A percentile compares a stretch with the other conserved stretches of the same genome.
Conservation (phyloP, 53 echinoderm and acorn worm genomes). For the Temnopleurus reevesii region DNA sequence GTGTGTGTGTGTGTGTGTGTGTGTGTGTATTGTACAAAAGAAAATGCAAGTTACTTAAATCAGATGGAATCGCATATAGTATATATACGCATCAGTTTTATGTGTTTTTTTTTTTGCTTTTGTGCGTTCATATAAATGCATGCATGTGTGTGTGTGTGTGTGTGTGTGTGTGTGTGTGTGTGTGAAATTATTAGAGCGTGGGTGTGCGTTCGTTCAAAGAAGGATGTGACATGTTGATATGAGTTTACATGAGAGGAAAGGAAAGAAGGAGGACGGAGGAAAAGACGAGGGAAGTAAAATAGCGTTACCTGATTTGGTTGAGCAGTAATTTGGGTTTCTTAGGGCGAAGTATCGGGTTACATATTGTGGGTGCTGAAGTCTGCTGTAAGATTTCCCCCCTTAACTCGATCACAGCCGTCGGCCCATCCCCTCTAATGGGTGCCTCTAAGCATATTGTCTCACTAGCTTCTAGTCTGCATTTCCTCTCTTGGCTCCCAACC, state of each 20-base stretch:
- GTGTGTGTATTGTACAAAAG: too few species aligned
- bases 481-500: constrained; percentile 51
- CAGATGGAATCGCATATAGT: too few species aligned
- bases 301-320: constrained; percentile 49
- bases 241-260: neutral
- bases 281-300: neutral
- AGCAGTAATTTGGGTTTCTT: constrained; percentile 44
- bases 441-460: constrained; percentile 48
- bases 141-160: too few species aligned
- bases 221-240: too few species aligned
- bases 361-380: constrained; percentile 37
- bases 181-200: too few species aligned
- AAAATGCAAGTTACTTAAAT: too few species aligned
- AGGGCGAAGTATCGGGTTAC: constrained; percentile 50
- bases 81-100: too few species aligned
- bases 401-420: constrained; percentile 58
- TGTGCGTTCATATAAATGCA: too few species aligned
- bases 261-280: neutral
- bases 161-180: too few species aligned
- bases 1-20: too few species aligned
- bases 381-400: constrained; percentile 38
- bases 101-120: too few species aligned
- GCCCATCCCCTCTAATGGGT: constrained; percentile 47
- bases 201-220: too few species aligned
- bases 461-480: constrained; percentile 34